Evolutionary conservation across 2,888 invertebrate species (phyloP).

Genomic region (Tribolium freemani): DNA sequence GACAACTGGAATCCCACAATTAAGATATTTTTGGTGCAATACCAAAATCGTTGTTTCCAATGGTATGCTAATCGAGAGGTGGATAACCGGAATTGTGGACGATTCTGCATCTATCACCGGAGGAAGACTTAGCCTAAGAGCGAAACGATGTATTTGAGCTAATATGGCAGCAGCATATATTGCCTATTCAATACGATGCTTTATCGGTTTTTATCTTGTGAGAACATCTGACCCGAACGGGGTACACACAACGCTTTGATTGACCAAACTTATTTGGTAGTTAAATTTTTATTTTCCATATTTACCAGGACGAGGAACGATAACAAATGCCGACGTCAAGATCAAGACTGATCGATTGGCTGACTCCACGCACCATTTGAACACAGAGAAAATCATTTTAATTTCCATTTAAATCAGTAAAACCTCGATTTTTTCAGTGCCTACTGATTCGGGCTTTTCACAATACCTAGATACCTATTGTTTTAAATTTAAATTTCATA

Average conservation of each 20-base stretch:
- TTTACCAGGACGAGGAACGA: conserved; percentile 23
- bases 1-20: conserved; percentile 29
- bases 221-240: conserved; percentile 44
- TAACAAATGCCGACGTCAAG: conserved; percentile 8
- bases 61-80: conserved; percentile 52
- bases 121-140: conserved; percentile 48
- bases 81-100: conserved; percentile 52
- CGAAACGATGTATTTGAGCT: conserved; percentile 58
- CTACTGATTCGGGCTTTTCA: too few relatives aligned
- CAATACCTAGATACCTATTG: too few relatives aligned
- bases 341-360: neutral
- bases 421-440: too few relatives aligned
- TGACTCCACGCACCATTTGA: neutral
- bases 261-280: conserved; percentile 46
- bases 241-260: conserved; percentile 39
- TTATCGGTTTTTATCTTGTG: conserved; percentile 45
- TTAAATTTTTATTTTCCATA: conserved; percentile 44
- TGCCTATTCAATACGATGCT: conserved; percentile 49
- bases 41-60: conserved; percentile 20
- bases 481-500: too few relatives aligned
- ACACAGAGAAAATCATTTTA: too few relatives aligned
- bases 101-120: conserved; percentile 48
- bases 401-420: too few relatives aligned
- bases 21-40: conserved; percentile 31
- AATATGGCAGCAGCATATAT: conserved; percentile 55